Conservation (phyloP, 2,888 invertebrate genomes). For the Aethes cnicana region DNA sequence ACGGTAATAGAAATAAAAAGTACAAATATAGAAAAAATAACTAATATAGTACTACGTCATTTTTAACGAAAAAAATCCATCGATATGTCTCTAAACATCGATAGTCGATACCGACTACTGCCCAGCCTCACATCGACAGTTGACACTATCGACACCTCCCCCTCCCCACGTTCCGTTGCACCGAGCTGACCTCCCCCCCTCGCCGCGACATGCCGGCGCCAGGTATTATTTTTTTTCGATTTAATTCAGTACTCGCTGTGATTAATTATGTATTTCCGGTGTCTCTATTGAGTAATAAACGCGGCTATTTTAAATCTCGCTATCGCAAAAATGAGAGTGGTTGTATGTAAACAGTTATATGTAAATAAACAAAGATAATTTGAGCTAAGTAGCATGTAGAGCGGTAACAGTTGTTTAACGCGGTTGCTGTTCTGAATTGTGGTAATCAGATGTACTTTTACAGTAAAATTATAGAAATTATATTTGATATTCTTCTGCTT, state of each 20-base stretch:
- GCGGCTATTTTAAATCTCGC: conserved; percentile 27
- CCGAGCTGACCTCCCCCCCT: conserved; percentile 58
- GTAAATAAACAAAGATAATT: conserved; percentile 9
- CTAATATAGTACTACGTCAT: no score
- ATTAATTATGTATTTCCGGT: conserved; percentile 33
- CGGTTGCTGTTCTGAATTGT: no score
- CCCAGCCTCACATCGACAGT: no score
- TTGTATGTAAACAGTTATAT: conserved; percentile 15
- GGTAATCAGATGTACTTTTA: no score
- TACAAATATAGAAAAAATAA: no score
- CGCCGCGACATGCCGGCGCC: conserved; percentile 67
- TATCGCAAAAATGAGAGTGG: conserved; percentile 18
- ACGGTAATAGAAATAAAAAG: no score
- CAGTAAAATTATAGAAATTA: no score
- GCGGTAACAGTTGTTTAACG: no score
- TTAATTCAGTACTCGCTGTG: conserved; percentile 18
- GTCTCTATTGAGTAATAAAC: conserved; percentile 9
- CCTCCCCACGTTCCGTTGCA: conserved; percentile 56
- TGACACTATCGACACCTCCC: conserved; percentile 35
- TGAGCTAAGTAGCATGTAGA: background rate
- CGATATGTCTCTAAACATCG: no score
- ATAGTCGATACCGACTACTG: background rate
- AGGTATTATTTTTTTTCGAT: conserved; percentile 43
- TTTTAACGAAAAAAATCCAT: no score
- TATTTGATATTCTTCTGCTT: no score